Percentiles rank a stretch among this genome's conserved stretches.
phyloP scores from a whole-genome alignment of 2,113 vertebrate species.

The Stegostoma tigrinum region DNA sequence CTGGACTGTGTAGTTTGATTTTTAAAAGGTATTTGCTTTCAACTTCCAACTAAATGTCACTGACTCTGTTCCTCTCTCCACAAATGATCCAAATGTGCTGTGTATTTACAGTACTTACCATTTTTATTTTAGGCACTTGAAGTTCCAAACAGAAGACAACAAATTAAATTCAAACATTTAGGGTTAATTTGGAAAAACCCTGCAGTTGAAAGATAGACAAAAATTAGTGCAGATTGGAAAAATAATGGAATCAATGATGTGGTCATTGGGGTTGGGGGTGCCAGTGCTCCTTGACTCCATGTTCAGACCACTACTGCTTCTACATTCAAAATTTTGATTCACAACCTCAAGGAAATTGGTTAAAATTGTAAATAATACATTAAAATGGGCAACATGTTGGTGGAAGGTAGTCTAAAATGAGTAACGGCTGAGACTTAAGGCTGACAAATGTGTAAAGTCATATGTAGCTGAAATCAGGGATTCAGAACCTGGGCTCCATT shows the following conservation, averaged over 20 bases:
- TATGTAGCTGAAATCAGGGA: too few relatives aligned
- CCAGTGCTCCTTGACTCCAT: neutral
- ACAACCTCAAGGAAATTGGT: neutral
- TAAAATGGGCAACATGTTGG: neutral
- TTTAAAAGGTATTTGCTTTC: too few relatives aligned
- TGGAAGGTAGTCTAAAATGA: neutral
- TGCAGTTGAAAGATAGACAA: neutral
- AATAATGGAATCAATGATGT: neutral
- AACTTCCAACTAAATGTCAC: too few relatives aligned
- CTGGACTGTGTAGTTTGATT: too few relatives aligned
- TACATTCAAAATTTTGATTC: neutral
- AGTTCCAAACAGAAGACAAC: too few relatives aligned
- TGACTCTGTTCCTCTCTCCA: too few relatives aligned
- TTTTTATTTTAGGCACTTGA: too few relatives aligned
- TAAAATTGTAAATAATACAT: neutral
- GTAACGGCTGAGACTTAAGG: neutral
- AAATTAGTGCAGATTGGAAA: neutral
- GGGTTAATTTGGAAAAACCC: too few relatives aligned
- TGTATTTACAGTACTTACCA: too few relatives aligned
- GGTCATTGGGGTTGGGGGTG: neutral
- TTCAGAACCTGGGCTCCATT: too few relatives aligned
- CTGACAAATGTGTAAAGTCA: neutral
- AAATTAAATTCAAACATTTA: too few relatives aligned
- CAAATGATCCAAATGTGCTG: too few relatives aligned
- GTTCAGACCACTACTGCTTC: neutral